Evolutionary conservation across 2,888 invertebrate genomes (phyloP), one percentile per base, ranked within the genome.

Genomic region (Sericinus montela): DNA sequence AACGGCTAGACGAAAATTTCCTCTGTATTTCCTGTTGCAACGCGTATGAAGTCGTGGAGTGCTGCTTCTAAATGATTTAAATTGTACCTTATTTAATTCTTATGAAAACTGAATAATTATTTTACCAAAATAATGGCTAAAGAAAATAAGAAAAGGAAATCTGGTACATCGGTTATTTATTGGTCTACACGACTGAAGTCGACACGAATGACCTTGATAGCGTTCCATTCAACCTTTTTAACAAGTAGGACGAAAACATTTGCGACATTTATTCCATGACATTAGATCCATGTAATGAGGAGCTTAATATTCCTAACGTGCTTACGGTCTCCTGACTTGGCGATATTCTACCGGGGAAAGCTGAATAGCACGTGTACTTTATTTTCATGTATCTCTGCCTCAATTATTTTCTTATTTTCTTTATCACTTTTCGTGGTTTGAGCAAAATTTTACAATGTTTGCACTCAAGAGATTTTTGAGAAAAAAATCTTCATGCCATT

Each of bases 331-430:
- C 29, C 19, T 30, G 35, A 45, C 40, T 36, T 45, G 40, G 45
- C 34, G 36, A 50, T n/a, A 50, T 45, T 45, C 39, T 44, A 30
- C 14, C 10, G 42, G 50, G 36, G 50, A 51, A 51, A 51, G 50
- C 37, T 41, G 50, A 40, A 36, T 40, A 40, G 42, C 37, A 32
- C 23, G 30, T 41, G 41, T 40, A 16, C 23, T 13, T 40, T 16
- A 45, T 49, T 45, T 36, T 7, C 44, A 49, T 49, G 15, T 28
- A 34, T 38, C 37, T 29, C 23, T 32, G 38, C 11, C 16, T 23
- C 32, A 48, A 15, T 48, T 43, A 48, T 32, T 32, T n/a, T n/a
- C 9, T 34, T 34, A 38, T 43, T 43, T 38, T 32, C 37, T 11
- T 25, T 37, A 43, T 43, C 32, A 23, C 10, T 43, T 28, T 15